Percentiles rank a stretch among this genome's conserved stretches.
Conservation (phyloP, 2,113 vertebrate species). For the Toxotes jaculatrix region DNA sequence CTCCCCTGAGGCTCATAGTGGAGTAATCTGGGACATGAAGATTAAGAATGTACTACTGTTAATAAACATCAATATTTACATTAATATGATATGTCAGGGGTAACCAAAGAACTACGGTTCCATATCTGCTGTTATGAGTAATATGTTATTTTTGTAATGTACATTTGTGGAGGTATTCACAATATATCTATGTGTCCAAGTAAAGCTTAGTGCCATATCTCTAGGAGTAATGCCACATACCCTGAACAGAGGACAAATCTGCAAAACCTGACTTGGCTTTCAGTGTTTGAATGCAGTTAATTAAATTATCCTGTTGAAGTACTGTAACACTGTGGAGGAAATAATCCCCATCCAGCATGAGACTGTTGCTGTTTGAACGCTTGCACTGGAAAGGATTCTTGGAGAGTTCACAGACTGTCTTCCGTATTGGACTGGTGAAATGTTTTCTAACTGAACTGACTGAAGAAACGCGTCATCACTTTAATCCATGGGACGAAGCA, state of each 20-base stretch:
- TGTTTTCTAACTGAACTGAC: conserved; percentile 35
- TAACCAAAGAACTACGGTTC: conserved; percentile 95
- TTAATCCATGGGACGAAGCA: conserved; percentile 23
- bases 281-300: conserved; percentile 78
- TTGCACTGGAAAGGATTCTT: conserved; percentile 84
- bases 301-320: conserved; percentile 78
- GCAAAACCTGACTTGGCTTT: conserved; percentile 68
- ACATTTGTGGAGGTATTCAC: conserved; percentile 60
- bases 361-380: conserved; percentile 74
- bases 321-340: conserved; percentile 86
- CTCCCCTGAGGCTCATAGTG: conserved; percentile 60
- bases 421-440: conserved; percentile 63
- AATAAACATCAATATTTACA: conserved; percentile 80
- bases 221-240: conserved; percentile 75
- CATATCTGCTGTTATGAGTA: conserved; percentile 86
- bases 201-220: conserved; percentile 86
- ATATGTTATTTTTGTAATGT: conserved; percentile 81
- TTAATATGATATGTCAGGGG: conserved; percentile 88
- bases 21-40: conserved; percentile 85
- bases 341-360: conserved; percentile 63
- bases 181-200: conserved; percentile 66
- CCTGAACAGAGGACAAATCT: conserved; percentile 62
- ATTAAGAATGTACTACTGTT: conserved; percentile 88
- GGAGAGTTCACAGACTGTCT: conserved; percentile 68
- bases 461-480: conserved; percentile 43